Base-by-base conservation (phyloP, 2,888 invertebrate species). In the Adineta ricciae region DNA sequence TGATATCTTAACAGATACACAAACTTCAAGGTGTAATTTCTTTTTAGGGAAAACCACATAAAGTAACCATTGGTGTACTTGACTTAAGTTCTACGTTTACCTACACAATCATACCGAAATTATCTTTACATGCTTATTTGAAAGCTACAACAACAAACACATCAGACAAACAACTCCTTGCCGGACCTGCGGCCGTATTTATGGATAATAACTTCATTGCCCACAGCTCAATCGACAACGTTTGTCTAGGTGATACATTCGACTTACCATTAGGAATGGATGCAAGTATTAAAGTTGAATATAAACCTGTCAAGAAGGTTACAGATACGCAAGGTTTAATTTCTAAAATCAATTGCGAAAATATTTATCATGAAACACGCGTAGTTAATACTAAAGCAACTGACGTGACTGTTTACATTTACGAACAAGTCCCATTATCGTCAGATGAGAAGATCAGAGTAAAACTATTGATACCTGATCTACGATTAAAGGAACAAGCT, bases 131-230 rank as follows among this genome's bases (percentile, higher is more conserved):
- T 46, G 46, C 46, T 46, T 46, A 16, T 14, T 32, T 73, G 24
- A 89, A 89, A 85, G 90, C 90, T 32, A 88, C 88, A 52, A 90
- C 90, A 56, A 89, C 83, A 84, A 91, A 91, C 88, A 89, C 88
- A 24, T 89, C 90, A 2, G 86, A 87, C 46, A 89, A 89, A 86
- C 89, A 90, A 3, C 87, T 91, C n/a, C 88, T 91, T 56, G 88
- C 90, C n/a, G 91, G 91, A 32, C 88, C 89, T 19, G 89, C 89
- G 32, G 89, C 88, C 86, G 88, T 91, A 56, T 91, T 90, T 87
- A 87, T 91, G 83, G 90, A 91, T 87, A 90, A 91, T 87, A 90
- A 89, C 86, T 91, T 91, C 87, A 88, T 91, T 36, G 89, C 90
- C 8, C 49, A 50, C 11, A 73, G 24, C 7, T 36, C 19, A 49